Evolutionary conservation across 2,888 invertebrate species (phyloP).

Genomic region (Galeruca laticollis): DNA sequence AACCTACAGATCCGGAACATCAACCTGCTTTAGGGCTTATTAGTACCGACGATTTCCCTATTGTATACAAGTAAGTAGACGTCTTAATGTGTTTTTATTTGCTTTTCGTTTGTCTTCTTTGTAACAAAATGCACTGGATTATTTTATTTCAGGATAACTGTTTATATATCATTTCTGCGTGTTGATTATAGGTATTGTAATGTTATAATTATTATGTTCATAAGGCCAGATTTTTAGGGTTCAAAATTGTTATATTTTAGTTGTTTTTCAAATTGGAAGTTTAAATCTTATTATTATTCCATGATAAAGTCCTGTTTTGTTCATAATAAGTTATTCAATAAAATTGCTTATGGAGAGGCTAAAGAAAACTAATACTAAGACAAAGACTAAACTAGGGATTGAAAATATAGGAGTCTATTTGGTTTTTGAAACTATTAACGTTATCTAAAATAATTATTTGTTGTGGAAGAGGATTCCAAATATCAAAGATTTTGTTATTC

Average conservation of each 20-base stretch:
- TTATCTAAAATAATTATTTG: too few relatives aligned
- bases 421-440: too few relatives aligned
- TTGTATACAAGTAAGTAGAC: conserved; percentile 83
- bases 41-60: conserved; percentile 84
- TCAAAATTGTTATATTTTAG: background rate
- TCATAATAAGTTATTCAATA: too few relatives aligned
- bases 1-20: conserved; percentile 77
- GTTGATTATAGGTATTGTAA: conserved; percentile 22
- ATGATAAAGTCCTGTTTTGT: too few relatives aligned
- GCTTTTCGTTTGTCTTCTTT: conserved; percentile 3
- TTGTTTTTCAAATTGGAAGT: background rate
- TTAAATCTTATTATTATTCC: too few relatives aligned
- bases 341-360: too few relatives aligned
- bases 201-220: background rate
- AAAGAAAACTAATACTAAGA: too few relatives aligned
- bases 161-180: background rate
- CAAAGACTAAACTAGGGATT: too few relatives aligned
- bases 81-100: conserved; percentile 4
- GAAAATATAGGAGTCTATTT: too few relatives aligned
- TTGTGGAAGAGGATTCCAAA: too few relatives aligned
- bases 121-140: background rate
- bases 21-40: conserved; percentile 86
- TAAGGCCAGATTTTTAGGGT: background rate
- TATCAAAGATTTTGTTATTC: too few relatives aligned
- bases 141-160: conserved; percentile 29